Evolutionary conservation across 92 coral and sea anemone genomes (phyloP).

Genomic region (Actinostola sp.): DNA sequence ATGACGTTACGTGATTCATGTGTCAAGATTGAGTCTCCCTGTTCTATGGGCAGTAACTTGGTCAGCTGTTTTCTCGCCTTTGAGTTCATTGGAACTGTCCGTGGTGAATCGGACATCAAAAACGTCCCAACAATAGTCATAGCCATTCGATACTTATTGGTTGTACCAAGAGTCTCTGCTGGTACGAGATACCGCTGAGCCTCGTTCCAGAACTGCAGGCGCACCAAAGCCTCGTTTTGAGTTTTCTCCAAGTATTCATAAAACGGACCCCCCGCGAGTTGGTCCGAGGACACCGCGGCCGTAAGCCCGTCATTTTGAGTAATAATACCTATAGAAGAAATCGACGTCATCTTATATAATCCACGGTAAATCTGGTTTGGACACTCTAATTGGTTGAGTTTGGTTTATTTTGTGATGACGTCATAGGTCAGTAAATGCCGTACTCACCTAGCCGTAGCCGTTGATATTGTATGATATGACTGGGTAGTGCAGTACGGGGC

Average conservation of each 20-base stretch:
- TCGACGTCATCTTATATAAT: no score
- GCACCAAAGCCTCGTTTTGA: conserved; percentile 53
- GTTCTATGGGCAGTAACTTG: conserved; percentile 66
- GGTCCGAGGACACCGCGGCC: conserved; percentile 60
- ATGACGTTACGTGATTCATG: conserved; percentile 34
- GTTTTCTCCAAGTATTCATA: conserved; percentile 52
- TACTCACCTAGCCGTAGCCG: conserved; percentile 20
- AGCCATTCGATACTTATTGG: conserved; percentile 70
- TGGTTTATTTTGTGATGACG: no score
- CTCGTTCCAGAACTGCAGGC: conserved; percentile 93
- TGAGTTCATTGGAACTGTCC: conserved; percentile 49
- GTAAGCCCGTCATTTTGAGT: conserved; percentile 6
- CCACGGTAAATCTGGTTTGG: no score
- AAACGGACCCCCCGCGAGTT: conserved; percentile 91
- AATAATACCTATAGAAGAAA: no score
- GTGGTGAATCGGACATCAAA: conserved; percentile 73
- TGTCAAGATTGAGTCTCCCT: conserved; percentile 56
- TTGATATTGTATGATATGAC: conserved; percentile 27
- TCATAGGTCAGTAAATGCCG: background rate
- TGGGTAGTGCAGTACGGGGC: conserved; percentile 62
- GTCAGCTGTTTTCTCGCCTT: conserved; percentile 51
- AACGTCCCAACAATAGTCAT: conserved; percentile 78
- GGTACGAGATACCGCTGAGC: conserved; percentile 80
- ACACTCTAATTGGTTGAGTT: no score
- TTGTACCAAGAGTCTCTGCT: conserved; percentile 52